Percentiles rank a stretch among this genome's conserved stretches.
phyloP scores from a whole-genome alignment of 1,140 invertebrate genomes.

The Gryllus bimaculatus region DNA sequence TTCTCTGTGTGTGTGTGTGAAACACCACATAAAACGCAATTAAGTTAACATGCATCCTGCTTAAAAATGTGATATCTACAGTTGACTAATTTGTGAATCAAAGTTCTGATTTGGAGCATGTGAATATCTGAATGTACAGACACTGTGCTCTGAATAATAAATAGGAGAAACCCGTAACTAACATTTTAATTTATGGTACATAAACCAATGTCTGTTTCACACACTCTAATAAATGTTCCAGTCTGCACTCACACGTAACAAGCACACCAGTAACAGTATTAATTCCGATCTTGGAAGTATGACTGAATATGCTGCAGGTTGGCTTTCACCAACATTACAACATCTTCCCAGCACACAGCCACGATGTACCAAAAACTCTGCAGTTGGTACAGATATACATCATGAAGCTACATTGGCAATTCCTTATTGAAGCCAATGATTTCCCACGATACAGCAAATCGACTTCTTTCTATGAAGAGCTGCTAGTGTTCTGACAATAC shows the following conservation, averaged over 20 bases:
- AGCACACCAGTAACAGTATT: not conserved
- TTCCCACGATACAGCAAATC: not conserved
- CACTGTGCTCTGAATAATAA: not conserved
- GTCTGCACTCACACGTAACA: not conserved
- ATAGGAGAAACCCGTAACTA: slow-evolving; percentile 4
- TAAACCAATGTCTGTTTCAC: not conserved
- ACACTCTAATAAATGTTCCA: not conserved
- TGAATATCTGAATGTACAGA: not conserved
- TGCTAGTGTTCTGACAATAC: not conserved
- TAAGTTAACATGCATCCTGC: not conserved
- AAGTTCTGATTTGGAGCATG: not conserved
- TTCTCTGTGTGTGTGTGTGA: not conserved
- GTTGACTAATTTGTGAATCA: not conserved
- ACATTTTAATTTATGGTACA: not conserved
- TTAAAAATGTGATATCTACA: not conserved
- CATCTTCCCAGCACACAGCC: not conserved
- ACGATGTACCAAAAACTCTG: not conserved
- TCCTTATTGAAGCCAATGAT: not conserved
- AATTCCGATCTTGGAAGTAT: not conserved
- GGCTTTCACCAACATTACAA: not conserved
- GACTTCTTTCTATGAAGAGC: not conserved
- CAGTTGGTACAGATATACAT: not conserved
- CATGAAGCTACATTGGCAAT: not conserved
- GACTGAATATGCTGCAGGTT: not conserved
- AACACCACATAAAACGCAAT: not conserved